Evolutionary conservation across 2,113 vertebrate species (phyloP).

Genomic region (Ammodytes dubius): DNA sequence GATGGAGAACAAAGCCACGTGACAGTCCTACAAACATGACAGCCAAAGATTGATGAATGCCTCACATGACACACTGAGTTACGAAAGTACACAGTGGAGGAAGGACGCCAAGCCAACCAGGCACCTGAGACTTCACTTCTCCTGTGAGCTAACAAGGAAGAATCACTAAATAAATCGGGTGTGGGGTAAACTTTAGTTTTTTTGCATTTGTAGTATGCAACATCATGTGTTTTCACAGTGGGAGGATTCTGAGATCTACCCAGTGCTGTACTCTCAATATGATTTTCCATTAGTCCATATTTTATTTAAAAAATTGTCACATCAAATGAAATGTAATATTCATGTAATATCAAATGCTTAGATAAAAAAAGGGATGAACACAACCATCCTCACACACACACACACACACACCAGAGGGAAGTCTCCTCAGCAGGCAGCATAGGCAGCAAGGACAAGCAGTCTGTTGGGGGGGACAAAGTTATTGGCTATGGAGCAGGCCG

Average conservation of each 20-base stretch:
- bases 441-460: constrained; percentile 20
- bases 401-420: neutral
- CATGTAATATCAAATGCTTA: no score
- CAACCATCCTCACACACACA: no score
- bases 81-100: constrained; percentile 56
- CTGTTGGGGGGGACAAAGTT: constrained; percentile 49
- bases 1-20: constrained; percentile 53
- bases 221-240: neutral
- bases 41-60: constrained; percentile 72
- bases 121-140: constrained; percentile 53
- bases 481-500: constrained; percentile 33
- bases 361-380: no score
- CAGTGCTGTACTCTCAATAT: neutral
- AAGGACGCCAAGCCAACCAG: constrained; percentile 39
- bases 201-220: neutral
- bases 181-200: neutral
- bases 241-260: neutral
- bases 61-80: constrained; percentile 73
- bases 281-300: neutral
- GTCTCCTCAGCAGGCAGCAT: constrained; percentile 42
- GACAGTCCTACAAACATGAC: constrained; percentile 55
- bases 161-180: constrained; percentile 24
- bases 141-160: constrained; percentile 24
- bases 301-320: neutral
- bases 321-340: neutral